Base-by-base conservation (phyloP, 2,888 invertebrate genomes). In the Pseudoips prasinana region DNA sequence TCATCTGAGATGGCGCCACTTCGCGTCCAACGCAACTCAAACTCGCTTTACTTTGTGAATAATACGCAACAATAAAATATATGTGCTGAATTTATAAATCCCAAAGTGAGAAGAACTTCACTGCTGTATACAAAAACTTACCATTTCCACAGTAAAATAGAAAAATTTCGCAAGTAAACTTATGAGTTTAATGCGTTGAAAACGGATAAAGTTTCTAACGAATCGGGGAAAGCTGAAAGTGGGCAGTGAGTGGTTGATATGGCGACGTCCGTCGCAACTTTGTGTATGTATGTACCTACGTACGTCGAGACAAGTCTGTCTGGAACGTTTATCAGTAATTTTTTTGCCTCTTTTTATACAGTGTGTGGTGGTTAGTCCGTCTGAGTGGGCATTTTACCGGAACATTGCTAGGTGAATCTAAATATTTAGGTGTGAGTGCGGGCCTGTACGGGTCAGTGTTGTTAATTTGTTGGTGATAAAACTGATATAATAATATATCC, bases 1-100 rank as follows among this genome's bases (percentile, higher is more conserved):
- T 58, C 62, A 74, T 64, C 52, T 51, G 14, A 14, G 2, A 14
- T 5, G 60, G 59, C 58, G 7, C 20, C 20, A 20, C 7, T 7
- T 20, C n/a, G 33, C 35, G 29, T 37, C 32, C 44, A 43, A 14
- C 14, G 5, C 2, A 14, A 5, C 5, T 14, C 14, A 14, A 14
- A 14, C 14, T 2, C 14, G 5, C 14, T 14, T 5, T 3, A 14
- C n/a, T n/a, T n/a, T n/a, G n/a, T n/a, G n/a, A n/a, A n/a, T n/a
- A n/a, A 14, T 14, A 14, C 14, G 14, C 2, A 3, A 14, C 14
- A 14, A 14, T 14, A 14, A 14, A 2, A 14, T 14, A 3, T 3
- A 14, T 14, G 14, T 14, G 14, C 14, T 14, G 14, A 3, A 14
- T 14, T 14, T 14, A 14, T 5, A 14, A 14, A 14, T n/a, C n/a